Evolutionary conservation across 2,888 invertebrate species (phyloP), one percentile per base, ranked within the genome.

Genomic region (Nemurella pictetii): DNA sequence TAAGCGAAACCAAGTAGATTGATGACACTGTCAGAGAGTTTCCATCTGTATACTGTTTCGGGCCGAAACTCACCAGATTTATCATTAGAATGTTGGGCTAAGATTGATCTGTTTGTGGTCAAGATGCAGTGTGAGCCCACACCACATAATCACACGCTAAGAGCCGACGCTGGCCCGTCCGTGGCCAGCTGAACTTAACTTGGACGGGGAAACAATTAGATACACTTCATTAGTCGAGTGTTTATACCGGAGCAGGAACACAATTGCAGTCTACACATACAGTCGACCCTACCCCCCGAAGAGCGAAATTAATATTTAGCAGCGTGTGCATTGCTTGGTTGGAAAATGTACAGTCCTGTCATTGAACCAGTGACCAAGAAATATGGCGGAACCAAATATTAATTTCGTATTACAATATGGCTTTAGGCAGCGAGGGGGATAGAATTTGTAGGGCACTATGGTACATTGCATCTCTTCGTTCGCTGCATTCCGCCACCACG

Each of bases 31-130:
- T 75, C 84, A 84, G 75, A 84, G 73, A 74, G 81, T 7, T 82
- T 74, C 82, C 83, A 78, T 85, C 85, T 85, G 83, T 78, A 77
- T 30, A 28, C 35, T 36, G 75, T 82, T 80, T 28, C 55, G 82
- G 36, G 36, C 25, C 28, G 80, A 75, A 80, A 73, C 29, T 80
- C 35, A 74, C 78, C 55, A 83, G 73, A 85, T 85, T 81, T 81
- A 85, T 85, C 85, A 85, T 81, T 85, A 82, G 28, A 35, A 75
- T 80, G 36, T 27, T 81, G 55, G 27, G 55, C 78, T 72, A 80
- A 85, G 84, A 84, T 83, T 78, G 85, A 85, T 85, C 83, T 83
- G 30, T 28, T 36, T 20, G 77, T 26, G 85, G 80, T 83, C 83
- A 85, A 85, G 84, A 84, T 32, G 26, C 36, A 72, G 72, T 80